Conservation (phyloP, 2,797 vertebrate species). For the Leucoraja ocellata region DNA sequence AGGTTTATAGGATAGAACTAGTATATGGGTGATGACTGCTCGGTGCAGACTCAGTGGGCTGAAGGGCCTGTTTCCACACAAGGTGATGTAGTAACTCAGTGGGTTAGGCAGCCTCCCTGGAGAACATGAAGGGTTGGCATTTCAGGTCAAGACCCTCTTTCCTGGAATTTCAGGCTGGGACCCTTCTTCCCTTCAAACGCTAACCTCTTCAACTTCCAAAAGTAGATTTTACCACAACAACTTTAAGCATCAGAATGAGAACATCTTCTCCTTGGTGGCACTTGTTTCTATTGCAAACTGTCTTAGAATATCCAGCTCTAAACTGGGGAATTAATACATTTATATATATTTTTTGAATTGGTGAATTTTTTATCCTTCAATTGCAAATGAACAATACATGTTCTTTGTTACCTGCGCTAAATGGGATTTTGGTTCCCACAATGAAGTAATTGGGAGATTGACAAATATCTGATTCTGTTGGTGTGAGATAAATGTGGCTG, state of each 20-base stretch:
- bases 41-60: too few relatives aligned
- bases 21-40: too few relatives aligned
- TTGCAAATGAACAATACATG: not conserved
- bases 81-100: too few relatives aligned
- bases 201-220: not conserved
- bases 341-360: not conserved
- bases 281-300: not conserved
- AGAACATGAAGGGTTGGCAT: too few relatives aligned
- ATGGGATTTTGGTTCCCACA: not conserved
- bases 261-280: not conserved
- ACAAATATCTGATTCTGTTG: not conserved
- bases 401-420: not conserved
- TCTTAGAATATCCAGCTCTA: not conserved
- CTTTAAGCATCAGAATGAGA: not conserved
- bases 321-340: not conserved
- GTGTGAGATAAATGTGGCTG: not conserved
- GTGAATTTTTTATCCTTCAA: slow-evolving; percentile 10
- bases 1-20: too few relatives aligned
- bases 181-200: too few relatives aligned
- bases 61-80: too few relatives aligned
- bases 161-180: too few relatives aligned
- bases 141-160: too few relatives aligned
- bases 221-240: not conserved
- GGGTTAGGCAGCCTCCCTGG: too few relatives aligned
- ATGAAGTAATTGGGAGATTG: not conserved